These are phyloP conservation scores for Oncorhynchus keta DNA, from an alignment of 2,113 vertebrate genomes.

Conservation along the genomic window DNA sequence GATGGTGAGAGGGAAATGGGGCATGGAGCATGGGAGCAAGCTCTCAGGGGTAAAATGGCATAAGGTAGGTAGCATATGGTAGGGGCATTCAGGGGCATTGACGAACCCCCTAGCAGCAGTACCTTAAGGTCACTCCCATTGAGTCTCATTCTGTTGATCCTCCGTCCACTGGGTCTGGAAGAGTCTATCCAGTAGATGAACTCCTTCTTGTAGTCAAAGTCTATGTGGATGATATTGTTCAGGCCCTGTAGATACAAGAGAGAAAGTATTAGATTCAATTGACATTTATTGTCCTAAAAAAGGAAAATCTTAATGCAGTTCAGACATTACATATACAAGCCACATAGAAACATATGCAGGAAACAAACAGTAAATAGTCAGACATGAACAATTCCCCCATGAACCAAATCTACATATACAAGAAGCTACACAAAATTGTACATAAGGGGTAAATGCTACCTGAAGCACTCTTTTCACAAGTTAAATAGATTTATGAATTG, in stretches of 20 bases:
- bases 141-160: conserved; percentile 94
- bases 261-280: not conserved
- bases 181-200: conserved; percentile 99
- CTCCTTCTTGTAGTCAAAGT: conserved; percentile 97
- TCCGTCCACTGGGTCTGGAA: conserved; percentile 91
- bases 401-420: no score
- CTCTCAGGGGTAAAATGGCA: not conserved
- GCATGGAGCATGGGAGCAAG: not conserved
- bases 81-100: no score
- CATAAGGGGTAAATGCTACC: not conserved
- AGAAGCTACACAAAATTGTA: no score
- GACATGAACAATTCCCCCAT: no score
- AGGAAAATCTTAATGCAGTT: not conserved
- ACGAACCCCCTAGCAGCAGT: conserved; percentile 1
- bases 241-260: conserved; percentile 81
- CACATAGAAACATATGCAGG: no score
- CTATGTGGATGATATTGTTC: conserved; percentile 95
- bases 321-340: not conserved
- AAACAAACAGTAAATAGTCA: no score
- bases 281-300: not conserved
- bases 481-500: not conserved
- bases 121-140: conserved; percentile 97
- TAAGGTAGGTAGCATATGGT: not conserved
- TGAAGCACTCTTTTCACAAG: not conserved
- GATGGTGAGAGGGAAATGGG: not conserved